Evolutionary conservation across 2,888 invertebrate species (phyloP).

Genomic region (Dascillus cervinus): DNA sequence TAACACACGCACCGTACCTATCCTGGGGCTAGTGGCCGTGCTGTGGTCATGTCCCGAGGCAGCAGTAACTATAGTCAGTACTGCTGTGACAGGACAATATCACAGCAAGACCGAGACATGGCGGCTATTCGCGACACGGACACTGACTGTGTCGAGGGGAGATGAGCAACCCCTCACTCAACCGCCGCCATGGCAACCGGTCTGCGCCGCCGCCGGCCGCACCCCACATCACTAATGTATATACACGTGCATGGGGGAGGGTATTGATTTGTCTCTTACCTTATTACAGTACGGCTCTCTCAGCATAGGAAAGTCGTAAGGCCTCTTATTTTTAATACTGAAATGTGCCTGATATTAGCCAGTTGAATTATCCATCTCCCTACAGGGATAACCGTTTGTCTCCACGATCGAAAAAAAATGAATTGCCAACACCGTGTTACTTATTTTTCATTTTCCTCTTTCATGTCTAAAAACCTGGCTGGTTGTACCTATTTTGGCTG

Average conservation of each 20-base stretch:
- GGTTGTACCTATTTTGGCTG: no score
- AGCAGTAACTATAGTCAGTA: slow-evolving; percentile 81
- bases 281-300: slow-evolving; percentile 3
- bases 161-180: slow-evolving; percentile 32
- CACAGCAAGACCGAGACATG: slow-evolving; percentile 44
- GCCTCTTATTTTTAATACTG: no score
- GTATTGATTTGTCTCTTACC: slow-evolving; percentile 30
- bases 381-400: no score
- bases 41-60: slow-evolving; percentile 83
- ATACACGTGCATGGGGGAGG: slow-evolving; percentile 34
- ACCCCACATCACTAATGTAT: slow-evolving; percentile 43
- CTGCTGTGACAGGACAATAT: slow-evolving; percentile 99
- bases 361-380: no score
- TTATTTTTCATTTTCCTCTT: no score
- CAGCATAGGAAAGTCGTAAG: no score
- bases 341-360: no score
- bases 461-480: no score
- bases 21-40: slow-evolving; percentile 26
- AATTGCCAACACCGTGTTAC: no score
- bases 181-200: slow-evolving; percentile 42
- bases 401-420: no score
- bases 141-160: slow-evolving; percentile 48
- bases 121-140: slow-evolving; percentile 42
- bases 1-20: slow-evolving; percentile 7
- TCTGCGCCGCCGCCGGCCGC: slow-evolving; percentile 43